Base-by-base conservation (phyloP, 2,113 vertebrate species). In the Rhinolophus sinicus region DNA sequence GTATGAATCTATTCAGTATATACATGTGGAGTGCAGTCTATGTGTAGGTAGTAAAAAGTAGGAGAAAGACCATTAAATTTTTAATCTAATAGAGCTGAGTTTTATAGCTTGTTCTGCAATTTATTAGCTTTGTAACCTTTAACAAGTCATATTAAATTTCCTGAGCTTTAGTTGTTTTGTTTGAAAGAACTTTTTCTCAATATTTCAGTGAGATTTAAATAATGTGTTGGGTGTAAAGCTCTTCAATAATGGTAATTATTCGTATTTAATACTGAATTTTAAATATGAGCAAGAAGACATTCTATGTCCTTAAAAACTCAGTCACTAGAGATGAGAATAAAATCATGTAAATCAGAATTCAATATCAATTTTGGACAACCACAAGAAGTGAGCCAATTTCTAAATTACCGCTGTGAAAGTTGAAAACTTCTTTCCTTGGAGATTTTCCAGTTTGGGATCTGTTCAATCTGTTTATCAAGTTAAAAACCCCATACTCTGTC, bases 271-370 rank as follows among this genome's bases (percentile, higher is more conserved):
- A 87, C 16, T 87, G 21, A 30, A 90, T 87, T 89, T 94, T 64
- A 60, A 67, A 50, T 64, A 78, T 24, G 7, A 86, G 40, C 7
- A 64, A 52, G 19, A 28, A 80, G 50, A 78, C 5, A 44, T 58
- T 60, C 6, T 80, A 0, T 70, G 22, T 40, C 33, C 21, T 90
- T 83, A 90, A 78, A 81, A 62, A 54, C 1, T 69, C 8, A 67
- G 26, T 81, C 12, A 67, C 28, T 75, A 56, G 33, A 8, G 21
- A 30, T 77, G 60, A 92, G 4, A 60, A 80, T 69, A 75, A 75
- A 77, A 84, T 18, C 75, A 65, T 7, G 5, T 76, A 90, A 90
- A 90, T 86, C 40, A 90, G 44, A 93, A 88, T 77, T 81, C 58
- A 84, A 7, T 80, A 62, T 93, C 28, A 87, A 15, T 73, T 86